These are phyloP conservation scores for Apis dorsata DNA, from an alignment of 1,140 invertebrate genomes.

Conservation along the genomic window DNA sequence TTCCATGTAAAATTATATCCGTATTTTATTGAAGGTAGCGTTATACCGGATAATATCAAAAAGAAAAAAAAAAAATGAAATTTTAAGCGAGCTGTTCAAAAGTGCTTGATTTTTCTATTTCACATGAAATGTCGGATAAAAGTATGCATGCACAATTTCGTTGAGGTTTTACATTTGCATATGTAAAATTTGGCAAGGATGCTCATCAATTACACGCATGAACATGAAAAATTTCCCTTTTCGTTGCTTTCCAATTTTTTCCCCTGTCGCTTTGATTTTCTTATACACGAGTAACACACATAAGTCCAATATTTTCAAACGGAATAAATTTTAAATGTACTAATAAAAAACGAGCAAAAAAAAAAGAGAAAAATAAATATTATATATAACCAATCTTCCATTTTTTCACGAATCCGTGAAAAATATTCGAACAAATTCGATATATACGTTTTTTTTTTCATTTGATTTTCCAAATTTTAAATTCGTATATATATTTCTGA, in stretches of 20 bases:
- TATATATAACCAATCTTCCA: not conserved
- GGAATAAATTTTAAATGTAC: not conserved
- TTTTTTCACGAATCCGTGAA: not conserved
- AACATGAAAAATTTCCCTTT: constrained; percentile 10
- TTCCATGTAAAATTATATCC: too few species aligned
- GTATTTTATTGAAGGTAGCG: too few species aligned
- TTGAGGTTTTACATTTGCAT: not conserved
- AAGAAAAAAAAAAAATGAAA: not conserved
- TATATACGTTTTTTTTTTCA: not conserved
- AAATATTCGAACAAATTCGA: not conserved
- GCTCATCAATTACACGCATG: not conserved
- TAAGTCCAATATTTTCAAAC: not conserved
- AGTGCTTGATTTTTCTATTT: not conserved
- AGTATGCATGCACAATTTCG: not conserved
- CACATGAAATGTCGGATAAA: constrained; percentile 5
- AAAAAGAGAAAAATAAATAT: not conserved
- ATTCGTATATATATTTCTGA: not conserved
- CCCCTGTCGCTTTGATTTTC: not conserved
- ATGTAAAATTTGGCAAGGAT: not conserved
- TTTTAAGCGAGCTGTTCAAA: too few species aligned
- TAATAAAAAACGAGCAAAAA: not conserved
- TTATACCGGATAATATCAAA: not conserved
- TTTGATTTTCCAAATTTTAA: not conserved
- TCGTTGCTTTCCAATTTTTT: constrained; percentile 13
- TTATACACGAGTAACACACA: not conserved